Conservation (phyloP, 2,113 vertebrate species). For the Gymnobelideus leadbeateri region DNA sequence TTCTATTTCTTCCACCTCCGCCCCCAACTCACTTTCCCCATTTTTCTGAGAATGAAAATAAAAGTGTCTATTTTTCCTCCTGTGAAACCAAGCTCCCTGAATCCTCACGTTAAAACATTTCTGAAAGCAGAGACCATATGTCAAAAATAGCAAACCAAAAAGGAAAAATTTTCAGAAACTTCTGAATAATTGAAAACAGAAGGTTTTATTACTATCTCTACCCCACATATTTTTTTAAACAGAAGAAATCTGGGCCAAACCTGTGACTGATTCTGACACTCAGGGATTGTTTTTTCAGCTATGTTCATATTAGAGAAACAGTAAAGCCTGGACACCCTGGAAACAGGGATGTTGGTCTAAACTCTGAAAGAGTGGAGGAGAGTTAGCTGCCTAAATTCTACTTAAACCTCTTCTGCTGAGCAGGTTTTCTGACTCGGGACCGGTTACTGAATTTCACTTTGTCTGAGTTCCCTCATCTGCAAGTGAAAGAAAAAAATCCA, state of each 20-base stretch:
- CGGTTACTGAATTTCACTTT: neutral
- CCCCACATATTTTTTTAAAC: neutral
- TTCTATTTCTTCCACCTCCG: neutral
- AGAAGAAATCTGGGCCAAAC: constrained; percentile 33
- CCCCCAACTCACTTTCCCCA: neutral
- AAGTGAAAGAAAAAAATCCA: neutral
- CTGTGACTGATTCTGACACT: constrained; percentile 10
- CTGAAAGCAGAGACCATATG: constrained; percentile 50
- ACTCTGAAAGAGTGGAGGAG: constrained; percentile 9
- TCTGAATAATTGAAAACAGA: constrained; percentile 63
- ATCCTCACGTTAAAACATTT: constrained; percentile 40
- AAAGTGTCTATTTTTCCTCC: constrained; percentile 57
- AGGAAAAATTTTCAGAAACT: constrained; percentile 45
- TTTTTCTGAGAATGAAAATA: constrained; percentile 51
- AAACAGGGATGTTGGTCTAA: constrained; percentile 1
- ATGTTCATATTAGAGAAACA: neutral
- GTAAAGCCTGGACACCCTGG: constrained; percentile 17
- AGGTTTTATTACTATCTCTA: constrained; percentile 26
- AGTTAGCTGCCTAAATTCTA: neutral
- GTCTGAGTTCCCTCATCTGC: neutral
- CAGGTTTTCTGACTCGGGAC: neutral
- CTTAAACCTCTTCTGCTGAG: neutral
- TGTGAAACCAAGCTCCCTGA: constrained; percentile 56
- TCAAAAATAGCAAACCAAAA: constrained; percentile 52
- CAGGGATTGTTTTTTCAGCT: constrained; percentile 29